Evolutionary conservation across 1,140 invertebrate species (phyloP).

Genomic region (Melanaphis sacchari): DNA sequence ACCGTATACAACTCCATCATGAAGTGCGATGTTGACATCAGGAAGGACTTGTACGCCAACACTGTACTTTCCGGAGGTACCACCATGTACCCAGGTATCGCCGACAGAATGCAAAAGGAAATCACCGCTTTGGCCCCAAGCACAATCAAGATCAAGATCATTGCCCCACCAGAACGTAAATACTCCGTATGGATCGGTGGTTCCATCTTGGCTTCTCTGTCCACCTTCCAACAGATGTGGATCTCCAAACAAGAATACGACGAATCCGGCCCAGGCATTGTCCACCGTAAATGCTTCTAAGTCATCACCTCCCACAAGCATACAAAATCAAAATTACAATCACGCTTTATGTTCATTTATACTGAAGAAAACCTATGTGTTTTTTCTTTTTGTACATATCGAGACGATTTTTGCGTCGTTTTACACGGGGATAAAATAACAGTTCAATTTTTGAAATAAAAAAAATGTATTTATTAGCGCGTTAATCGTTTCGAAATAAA

Average conservation of each 20-base stretch:
- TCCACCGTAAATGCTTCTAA: conserved; percentile 96
- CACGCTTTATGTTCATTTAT: conserved; percentile 58
- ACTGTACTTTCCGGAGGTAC: conserved; percentile 77
- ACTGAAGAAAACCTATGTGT: conserved; percentile 49
- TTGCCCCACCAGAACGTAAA: conserved; percentile 90
- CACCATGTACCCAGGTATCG: conserved; percentile 81
- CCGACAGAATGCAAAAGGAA: conserved; percentile 85
- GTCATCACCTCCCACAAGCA: conserved; percentile 59
- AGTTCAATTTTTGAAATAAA: conserved; percentile 52
- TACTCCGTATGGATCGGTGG: conserved; percentile 93
- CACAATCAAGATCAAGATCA: conserved; percentile 94
- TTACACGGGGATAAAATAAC: conserved; percentile 58
- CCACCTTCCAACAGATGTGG: conserved; percentile 89
- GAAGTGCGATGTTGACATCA: conserved; percentile 89
- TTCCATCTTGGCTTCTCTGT: conserved; percentile 83
- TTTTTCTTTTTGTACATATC: conserved; percentile 57
- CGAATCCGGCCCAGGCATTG: conserved; percentile 89
- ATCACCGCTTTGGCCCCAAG: conserved; percentile 79
- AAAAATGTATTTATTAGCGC: conserved; percentile 55
- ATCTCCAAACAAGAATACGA: conserved; percentile 92
- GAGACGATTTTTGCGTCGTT: conserved; percentile 50
- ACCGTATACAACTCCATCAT: conserved; percentile 90
- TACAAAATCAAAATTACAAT: conserved; percentile 55
- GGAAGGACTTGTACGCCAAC: conserved; percentile 78
- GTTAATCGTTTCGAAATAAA: conserved; percentile 57